These are phyloP conservation scores for Globicephala melas DNA, from an alignment of 2,113 vertebrate genomes.

Conservation along the genomic window DNA sequence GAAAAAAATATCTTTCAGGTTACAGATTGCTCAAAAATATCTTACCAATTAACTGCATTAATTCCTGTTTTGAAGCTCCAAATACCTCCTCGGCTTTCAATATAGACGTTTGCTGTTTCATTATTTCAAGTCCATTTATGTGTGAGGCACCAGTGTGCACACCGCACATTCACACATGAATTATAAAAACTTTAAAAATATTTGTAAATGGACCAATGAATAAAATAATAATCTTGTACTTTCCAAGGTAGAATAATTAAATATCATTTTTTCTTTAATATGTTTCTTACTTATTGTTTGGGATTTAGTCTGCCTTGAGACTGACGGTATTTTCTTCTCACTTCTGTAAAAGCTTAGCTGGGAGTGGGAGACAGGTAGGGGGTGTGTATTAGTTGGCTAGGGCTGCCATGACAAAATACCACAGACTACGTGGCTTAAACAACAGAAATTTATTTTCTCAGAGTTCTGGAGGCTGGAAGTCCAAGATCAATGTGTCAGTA, in stretches of 20 bases:
- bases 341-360: neutral
- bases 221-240: neutral
- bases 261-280: neutral
- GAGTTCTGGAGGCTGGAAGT: neutral
- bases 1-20: neutral
- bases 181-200: neutral
- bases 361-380: neutral
- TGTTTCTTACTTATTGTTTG: neutral
- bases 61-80: neutral
- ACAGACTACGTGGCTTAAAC: neutral
- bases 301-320: neutral
- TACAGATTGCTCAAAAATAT: neutral
- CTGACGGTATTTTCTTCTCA: neutral
- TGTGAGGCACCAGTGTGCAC: neutral
- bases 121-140: neutral
- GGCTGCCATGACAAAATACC: neutral
- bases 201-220: neutral
- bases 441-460: neutral
- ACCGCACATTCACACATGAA: neutral
- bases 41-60: neutral
- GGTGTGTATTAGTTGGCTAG: neutral
- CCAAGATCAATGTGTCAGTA: neutral
- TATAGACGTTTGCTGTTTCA: neutral
- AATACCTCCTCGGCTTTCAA: neutral
- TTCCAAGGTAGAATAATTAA: neutral